Conservation (phyloP, 2,797 vertebrate genomes). For the Tamandua tetradactyla region DNA sequence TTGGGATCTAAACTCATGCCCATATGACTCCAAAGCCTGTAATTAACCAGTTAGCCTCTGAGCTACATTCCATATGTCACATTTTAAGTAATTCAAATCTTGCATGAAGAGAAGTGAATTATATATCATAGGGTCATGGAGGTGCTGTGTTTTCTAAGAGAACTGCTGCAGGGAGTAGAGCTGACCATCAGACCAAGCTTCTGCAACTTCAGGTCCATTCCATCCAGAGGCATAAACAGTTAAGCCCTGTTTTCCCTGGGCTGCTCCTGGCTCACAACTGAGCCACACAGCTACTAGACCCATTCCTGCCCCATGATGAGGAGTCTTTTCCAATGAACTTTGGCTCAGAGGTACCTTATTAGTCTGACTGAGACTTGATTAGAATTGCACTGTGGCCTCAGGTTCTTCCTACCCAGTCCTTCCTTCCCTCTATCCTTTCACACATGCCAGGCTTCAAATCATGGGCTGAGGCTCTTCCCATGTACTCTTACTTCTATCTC, state of each 20-base stretch:
- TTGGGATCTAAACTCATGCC: background rate
- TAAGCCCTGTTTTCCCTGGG: background rate
- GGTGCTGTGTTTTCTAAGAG: background rate
- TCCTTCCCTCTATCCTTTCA: background rate
- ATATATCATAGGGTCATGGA: accelerated
- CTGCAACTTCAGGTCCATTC: background rate
- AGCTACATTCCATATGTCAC: background rate
- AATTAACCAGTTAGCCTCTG: background rate
- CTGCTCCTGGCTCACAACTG: accelerated
- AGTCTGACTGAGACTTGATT: background rate
- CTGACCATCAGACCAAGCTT: background rate
- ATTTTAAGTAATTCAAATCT: background rate
- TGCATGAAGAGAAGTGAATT: background rate
- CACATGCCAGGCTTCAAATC: too few relatives aligned
- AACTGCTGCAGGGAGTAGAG: background rate
- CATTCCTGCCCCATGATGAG: background rate
- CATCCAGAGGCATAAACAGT: background rate
- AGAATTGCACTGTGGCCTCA: background rate
- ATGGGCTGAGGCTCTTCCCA: background rate
- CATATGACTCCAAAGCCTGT: background rate
- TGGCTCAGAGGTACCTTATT: background rate
- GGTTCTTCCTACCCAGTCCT: background rate
- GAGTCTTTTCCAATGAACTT: background rate
- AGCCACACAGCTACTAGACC: too few relatives aligned
- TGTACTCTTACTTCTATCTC: background rate